These are phyloP conservation scores for Sycobia sp. DNA, from an alignment of 1,140 invertebrate species.

Conservation along the genomic window DNA sequence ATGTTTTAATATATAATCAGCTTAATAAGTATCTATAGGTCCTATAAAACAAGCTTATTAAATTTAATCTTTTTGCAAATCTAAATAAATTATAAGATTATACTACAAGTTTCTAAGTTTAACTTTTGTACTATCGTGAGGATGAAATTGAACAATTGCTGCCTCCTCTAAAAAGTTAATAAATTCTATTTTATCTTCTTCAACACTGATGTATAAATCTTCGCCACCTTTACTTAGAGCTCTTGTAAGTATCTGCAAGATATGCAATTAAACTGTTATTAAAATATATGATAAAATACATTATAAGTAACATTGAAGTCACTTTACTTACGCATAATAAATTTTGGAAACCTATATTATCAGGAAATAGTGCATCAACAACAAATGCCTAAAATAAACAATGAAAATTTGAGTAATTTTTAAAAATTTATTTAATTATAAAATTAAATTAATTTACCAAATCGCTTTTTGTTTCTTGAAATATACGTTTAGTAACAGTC, in stretches of 20 bases:
- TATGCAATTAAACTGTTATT: slow-evolving; percentile 22
- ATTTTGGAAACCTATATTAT: slow-evolving; percentile 40
- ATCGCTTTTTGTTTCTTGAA: slow-evolving; percentile 43
- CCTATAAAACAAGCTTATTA: no score
- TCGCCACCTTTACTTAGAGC: slow-evolving; percentile 50
- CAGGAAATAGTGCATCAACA: slow-evolving; percentile 43
- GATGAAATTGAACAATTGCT: slow-evolving; percentile 49
- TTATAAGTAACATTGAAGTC: slow-evolving; percentile 17
- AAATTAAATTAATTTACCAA: slow-evolving; percentile 42
- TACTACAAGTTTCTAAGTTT: slow-evolving; percentile 44
- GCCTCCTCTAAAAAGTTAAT: slow-evolving; percentile 46
- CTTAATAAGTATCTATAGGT: no score
- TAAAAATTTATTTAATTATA: slow-evolving; percentile 6
- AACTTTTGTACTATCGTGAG: slow-evolving; percentile 49
- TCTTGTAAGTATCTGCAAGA: slow-evolving; percentile 40
- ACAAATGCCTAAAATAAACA: slow-evolving; percentile 36
- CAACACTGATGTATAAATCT: slow-evolving; percentile 48
- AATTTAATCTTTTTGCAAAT: no score
- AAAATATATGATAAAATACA: neutral
- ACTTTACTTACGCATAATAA: slow-evolving; percentile 45
- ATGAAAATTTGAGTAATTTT: neutral
- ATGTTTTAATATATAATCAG: no score
- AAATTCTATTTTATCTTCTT: slow-evolving; percentile 30
- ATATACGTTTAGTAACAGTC: slow-evolving; percentile 33
- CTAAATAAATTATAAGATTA: neutral